These are phyloP conservation scores for Syngnathus acus DNA, from an alignment of 2,797 vertebrate genomes.

Conservation along the genomic window DNA sequence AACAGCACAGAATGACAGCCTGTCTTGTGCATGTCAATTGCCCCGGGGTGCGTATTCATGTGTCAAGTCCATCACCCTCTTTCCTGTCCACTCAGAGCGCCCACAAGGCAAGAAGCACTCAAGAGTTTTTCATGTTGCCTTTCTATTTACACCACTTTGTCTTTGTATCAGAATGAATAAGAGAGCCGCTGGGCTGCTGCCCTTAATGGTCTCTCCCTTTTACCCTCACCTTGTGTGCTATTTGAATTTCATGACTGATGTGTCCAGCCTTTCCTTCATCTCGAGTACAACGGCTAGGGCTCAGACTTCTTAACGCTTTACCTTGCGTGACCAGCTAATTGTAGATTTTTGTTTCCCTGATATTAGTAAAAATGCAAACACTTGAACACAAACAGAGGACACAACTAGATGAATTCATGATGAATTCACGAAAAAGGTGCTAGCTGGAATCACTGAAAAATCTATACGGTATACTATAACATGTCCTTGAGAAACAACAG, in stretches of 20 bases:
- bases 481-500: conserved; percentile 61
- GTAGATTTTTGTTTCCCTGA: background rate
- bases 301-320: conserved; percentile 13
- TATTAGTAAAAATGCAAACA: background rate
- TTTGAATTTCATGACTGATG: conserved; percentile 43
- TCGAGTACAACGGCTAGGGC: conserved; percentile 13
- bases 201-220: conserved; percentile 47
- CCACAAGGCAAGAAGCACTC: conserved; percentile 52
- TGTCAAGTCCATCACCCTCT: conserved; percentile 36
- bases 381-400: too few species aligned
- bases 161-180: conserved; percentile 56
- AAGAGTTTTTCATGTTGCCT: conserved; percentile 47
- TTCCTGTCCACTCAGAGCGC: conserved; percentile 22
- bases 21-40: conserved; percentile 17
- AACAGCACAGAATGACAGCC: background rate
- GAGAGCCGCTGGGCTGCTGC: conserved; percentile 40
- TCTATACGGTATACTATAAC: conserved; percentile 25
- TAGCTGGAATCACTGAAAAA: conserved; percentile 11
- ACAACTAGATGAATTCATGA: background rate
- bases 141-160: conserved; percentile 9
- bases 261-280: conserved; percentile 29
- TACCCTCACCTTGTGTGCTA: conserved; percentile 28
- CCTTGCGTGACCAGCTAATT: conserved; percentile 5
- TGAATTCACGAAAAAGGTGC: background rate
- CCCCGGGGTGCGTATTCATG: conserved; percentile 36